Evolutionary conservation across 2,113 vertebrate genomes (phyloP), one percentile per base, ranked within the genome.

Genomic region (Illadopsis cleaveri): DNA sequence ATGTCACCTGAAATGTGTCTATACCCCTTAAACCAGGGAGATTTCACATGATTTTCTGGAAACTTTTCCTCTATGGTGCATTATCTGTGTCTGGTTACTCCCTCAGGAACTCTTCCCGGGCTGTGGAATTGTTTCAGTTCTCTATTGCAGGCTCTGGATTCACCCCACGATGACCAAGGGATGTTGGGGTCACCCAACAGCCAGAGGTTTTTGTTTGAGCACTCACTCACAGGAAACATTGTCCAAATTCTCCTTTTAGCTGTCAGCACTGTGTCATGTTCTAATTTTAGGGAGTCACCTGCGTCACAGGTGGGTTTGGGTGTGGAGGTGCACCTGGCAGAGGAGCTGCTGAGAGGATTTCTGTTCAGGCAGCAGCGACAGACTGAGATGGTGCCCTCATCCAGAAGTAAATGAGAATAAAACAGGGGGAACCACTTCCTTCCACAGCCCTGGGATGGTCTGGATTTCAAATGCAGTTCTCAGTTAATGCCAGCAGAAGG

Each of bases 251-350:
- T 56, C 60, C 37, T 82, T 82, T 90, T 56, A n/a, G 48, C 64
- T 31, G 14, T 14, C 61, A 54, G 1, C 0, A 0, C 8, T 28
- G 38, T 0, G 0, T 38, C 37, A 10, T 1, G 16, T 38, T 66
- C 57, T 70, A 64, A 53, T 79, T 68, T 50, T 38, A 78, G 61
- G 77, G 50, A 61, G 81, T 7, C 51, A 28, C 54, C 65, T 66
- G 38, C 0, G 0, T 60, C 69, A 73, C 50, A 21, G 44, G 17
- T 56, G 82, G 31, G 8, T 17, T 42, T 27, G 79, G 38, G 38
- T 33, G 22, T 13, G 38, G 75, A n/a, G 24, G 14, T 18, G 6
- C 83, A 6, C 28, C 54, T 79, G 76, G 64, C 73, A 64, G 38
- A 88, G 91, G 25, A 80, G 61, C 35, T 76, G 57, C 27, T 58